Percentiles rank a stretch among this genome's conserved stretches.
Conservation (phyloP, 2,113 vertebrate genomes). For the Hypanus sabinus region DNA sequence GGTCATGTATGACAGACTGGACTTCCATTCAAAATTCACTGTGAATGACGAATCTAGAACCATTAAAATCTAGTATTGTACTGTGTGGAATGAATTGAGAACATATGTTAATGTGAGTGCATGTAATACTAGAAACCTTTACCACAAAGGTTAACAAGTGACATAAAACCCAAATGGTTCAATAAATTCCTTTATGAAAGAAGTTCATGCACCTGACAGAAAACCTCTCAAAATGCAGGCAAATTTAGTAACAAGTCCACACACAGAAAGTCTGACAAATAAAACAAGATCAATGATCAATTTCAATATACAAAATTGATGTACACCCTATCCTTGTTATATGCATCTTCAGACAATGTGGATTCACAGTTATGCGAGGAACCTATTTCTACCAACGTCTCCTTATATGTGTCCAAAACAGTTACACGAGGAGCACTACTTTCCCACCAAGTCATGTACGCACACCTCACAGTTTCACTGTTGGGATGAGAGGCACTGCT, state of each 20-base stretch:
- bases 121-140: not conserved
- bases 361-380: too few species aligned
- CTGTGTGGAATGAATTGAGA: not conserved
- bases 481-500: too few species aligned
- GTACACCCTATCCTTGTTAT: too few species aligned
- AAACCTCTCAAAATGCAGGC: not conserved
- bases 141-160: not conserved
- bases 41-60: too few species aligned
- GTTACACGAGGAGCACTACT: too few species aligned
- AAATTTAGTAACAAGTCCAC: not conserved
- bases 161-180: not conserved
- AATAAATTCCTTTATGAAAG: not conserved
- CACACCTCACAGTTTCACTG: too few species aligned
- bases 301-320: not conserved
- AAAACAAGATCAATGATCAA: not conserved
- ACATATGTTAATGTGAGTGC: not conserved
- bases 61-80: not conserved
- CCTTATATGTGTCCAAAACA: too few species aligned
- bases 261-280: not conserved
- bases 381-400: too few species aligned
- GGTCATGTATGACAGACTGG: too few species aligned
- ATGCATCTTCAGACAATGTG: not conserved
- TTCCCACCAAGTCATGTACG: too few species aligned
- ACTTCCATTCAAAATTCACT: too few species aligned
- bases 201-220: not conserved